A percentile compares a stretch with the other conserved stretches of the same genome.
Conservation (phyloP, 2,797 vertebrate genomes). For the Pyrocephalus nanus region DNA sequence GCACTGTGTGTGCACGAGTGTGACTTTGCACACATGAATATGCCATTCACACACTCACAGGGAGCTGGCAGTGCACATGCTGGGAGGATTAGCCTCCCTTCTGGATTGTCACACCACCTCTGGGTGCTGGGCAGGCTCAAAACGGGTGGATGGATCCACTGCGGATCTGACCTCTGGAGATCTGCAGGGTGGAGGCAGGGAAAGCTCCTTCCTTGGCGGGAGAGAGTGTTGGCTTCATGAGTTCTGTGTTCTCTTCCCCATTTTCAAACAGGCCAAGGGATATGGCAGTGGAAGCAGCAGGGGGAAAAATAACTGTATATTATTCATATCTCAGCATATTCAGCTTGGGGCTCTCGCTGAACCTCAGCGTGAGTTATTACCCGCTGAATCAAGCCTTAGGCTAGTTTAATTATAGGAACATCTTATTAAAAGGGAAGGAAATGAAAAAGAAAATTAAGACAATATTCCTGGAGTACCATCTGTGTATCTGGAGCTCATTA, state of each 20-base stretch:
- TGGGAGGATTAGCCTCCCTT: not conserved
- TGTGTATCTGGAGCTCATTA: conserved; percentile 10
- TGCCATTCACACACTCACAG: not conserved
- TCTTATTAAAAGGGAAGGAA: conserved; percentile 11
- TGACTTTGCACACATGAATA: not conserved
- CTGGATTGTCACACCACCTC: not conserved
- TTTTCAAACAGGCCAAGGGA: not conserved
- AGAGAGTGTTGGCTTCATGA: not conserved
- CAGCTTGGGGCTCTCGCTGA: not conserved
- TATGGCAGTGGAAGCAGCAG: not conserved
- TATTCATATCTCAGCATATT: not conserved
- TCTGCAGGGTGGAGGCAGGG: not conserved
- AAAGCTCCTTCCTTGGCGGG: not conserved
- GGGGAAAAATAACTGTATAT: not conserved
- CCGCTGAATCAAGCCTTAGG: not conserved
- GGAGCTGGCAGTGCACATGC: not conserved
- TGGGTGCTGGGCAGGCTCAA: not conserved
- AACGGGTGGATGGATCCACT: not conserved
- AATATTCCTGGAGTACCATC: not conserved
- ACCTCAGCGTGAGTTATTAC: not conserved
- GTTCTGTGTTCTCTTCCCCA: not conserved
- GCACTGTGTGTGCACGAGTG: not conserved
- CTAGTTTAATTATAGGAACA: not conserved
- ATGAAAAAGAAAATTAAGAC: not conserved
- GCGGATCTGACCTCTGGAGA: not conserved